Conservation (phyloP, 2,797 vertebrate species). For the Notoglanidium macrostoma region DNA sequence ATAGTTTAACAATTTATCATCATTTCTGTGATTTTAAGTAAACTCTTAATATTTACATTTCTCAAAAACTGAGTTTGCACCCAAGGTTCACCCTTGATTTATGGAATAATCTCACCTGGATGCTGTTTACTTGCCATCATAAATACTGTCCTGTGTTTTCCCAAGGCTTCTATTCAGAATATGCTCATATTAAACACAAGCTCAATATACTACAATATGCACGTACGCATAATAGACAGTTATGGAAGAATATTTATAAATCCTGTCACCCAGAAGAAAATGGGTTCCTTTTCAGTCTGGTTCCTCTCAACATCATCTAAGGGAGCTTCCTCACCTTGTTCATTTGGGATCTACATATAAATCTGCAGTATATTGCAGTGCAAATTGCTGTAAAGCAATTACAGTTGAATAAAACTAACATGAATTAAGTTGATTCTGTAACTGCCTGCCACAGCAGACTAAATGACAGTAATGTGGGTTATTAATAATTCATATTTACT, state of each 20-base stretch:
- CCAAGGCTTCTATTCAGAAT: not conserved
- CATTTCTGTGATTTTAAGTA: not conserved
- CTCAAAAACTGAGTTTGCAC: not conserved
- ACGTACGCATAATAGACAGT: not conserved
- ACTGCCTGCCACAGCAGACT: not conserved
- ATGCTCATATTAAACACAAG: no score
- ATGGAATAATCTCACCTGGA: no score
- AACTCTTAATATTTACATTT: not conserved
- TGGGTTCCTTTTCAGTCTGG: not conserved
- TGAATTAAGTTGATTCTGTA: not conserved
- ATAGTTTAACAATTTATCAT: not conserved
- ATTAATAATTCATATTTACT: conserved; percentile 28
- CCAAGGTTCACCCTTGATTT: not conserved
- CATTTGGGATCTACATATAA: not conserved
- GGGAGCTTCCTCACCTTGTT: not conserved
- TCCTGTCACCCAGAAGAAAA: not conserved
- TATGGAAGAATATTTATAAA: not conserved
- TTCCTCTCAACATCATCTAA: not conserved
- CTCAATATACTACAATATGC: not conserved
- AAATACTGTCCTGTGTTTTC: not conserved
- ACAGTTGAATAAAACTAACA: not conserved
- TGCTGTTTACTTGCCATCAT: not conserved
- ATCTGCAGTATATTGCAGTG: not conserved
- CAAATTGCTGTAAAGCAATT: not conserved
- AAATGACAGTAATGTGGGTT: not conserved